phyloP scores from a whole-genome alignment of 2,113 vertebrate species.

The Trichomycterus rosablanca region DNA sequence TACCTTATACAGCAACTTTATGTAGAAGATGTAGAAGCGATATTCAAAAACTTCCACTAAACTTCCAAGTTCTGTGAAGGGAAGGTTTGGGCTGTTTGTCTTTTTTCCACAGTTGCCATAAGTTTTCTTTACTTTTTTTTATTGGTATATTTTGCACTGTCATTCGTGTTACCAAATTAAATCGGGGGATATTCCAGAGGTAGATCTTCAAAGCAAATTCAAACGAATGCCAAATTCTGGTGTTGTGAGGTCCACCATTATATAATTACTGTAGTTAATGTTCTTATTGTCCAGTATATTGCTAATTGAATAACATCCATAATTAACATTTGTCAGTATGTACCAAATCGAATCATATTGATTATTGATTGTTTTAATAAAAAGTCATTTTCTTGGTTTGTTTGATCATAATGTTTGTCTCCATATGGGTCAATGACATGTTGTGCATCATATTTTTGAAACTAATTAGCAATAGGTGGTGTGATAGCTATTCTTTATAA shows the following conservation, averaged over 20 bases:
- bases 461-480: no score
- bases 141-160: slow-evolving; percentile 11
- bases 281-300: no score
- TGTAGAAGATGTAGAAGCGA: background rate
- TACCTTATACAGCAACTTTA: slow-evolving; percentile 3
- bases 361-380: no score
- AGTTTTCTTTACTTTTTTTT: background rate
- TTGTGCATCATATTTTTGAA: no score
- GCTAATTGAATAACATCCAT: no score
- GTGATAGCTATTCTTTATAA: no score
- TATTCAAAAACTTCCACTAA: slow-evolving; percentile 20
- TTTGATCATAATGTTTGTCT: no score
- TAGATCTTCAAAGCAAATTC: background rate
- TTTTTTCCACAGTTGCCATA: background rate
- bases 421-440: no score
- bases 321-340: no score
- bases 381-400: no score
- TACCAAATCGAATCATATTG: no score
- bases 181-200: slow-evolving; percentile 1
- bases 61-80: slow-evolving; percentile 12
- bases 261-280: slow-evolving; percentile 12
- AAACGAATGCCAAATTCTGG: background rate
- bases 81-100: slow-evolving; percentile 19
- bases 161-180: slow-evolving; percentile 10
- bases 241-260: slow-evolving; percentile 4